phyloP scores from a whole-genome alignment of 2,113 vertebrate species.

The Stegostoma tigrinum region DNA sequence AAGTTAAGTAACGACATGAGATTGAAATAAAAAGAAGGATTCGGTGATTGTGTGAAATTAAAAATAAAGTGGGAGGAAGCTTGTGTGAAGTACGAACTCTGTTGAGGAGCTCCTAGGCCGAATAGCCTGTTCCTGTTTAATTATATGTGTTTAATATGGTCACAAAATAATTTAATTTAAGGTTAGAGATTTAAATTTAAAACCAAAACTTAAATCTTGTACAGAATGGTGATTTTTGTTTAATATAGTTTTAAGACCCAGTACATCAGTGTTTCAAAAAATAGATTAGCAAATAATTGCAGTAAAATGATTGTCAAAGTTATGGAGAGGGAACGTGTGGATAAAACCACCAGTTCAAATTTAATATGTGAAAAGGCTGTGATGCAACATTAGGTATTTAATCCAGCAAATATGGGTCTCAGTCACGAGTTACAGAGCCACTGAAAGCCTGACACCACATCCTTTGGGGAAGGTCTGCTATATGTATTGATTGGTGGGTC shows the following conservation, averaged over 20 bases:
- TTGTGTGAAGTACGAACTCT: not conserved
- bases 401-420: not conserved
- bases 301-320: not conserved
- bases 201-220: not conserved
- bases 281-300: not conserved
- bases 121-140: not conserved
- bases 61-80: not conserved
- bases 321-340: not conserved
- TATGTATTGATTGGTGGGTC: too few relatives aligned
- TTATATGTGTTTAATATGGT: not conserved
- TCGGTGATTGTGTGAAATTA: not conserved
- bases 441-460: too few relatives aligned
- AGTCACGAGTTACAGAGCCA: too few relatives aligned
- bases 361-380: not conserved
- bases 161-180: not conserved
- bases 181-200: not conserved
- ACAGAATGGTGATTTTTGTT: not conserved
- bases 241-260: not conserved
- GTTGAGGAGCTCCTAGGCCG: not conserved
- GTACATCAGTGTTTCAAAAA: not conserved
- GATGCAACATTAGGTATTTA: not conserved
- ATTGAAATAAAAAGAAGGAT: not conserved
- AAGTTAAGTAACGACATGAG: not conserved
- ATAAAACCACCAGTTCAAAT: not conserved
- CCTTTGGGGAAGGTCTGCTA: too few relatives aligned